Evolutionary conservation across 2,113 vertebrate genomes (phyloP), one percentile per base, ranked within the genome.

Genomic region (Rhombomys opimus): DNA sequence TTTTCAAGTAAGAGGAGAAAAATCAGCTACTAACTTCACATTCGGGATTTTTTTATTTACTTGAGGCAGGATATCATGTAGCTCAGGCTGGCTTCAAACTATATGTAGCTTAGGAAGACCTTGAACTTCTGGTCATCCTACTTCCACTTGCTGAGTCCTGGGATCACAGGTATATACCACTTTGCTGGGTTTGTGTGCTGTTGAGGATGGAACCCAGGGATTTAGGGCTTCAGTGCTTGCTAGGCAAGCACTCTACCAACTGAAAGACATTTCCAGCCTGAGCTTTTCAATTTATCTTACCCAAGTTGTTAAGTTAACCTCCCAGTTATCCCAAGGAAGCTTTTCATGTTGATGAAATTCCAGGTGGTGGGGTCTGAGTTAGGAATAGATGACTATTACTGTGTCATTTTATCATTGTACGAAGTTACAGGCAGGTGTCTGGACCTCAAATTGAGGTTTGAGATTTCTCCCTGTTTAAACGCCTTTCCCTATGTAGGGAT

Each of bases 401-500:
- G 35, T 89, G 35, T 68, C 73, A 85, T 27, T 90, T 9, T 75
- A 65, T 63, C 68, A 54, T 82, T 96, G 32, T 61, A 65, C 91
- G 54, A 80, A 52, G 65, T 84, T 38, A 22, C 30, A 72, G n/a
- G 23, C 68, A 41, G 70, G 22, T 67, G 14, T 87, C 35, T 93
- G 75, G 57, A 67, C 75, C 50, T 94, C 50, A 63, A 50, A 76
- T 93, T 95, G 80, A 38, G 63, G 22, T 82, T 86, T 80, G 67
- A 93, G 57, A 95, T 18, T 87, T 92, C 72, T 52, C n/a, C 32
- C 32, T 87, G 27, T 90, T 95, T 98, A 92, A 75, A 57, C 4
- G 17, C 27, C 93, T 87, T 72, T 59, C 5, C 22, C 22, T 67
- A 3, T 86, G 38, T 30, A 32, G 14, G 93, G 17, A 65, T 89